A percentile compares a stretch with the other conserved stretches of the same genome.
Evolutionary conservation across 2,113 vertebrate genomes (phyloP).

Genomic region (Actenoides hombroni): DNA sequence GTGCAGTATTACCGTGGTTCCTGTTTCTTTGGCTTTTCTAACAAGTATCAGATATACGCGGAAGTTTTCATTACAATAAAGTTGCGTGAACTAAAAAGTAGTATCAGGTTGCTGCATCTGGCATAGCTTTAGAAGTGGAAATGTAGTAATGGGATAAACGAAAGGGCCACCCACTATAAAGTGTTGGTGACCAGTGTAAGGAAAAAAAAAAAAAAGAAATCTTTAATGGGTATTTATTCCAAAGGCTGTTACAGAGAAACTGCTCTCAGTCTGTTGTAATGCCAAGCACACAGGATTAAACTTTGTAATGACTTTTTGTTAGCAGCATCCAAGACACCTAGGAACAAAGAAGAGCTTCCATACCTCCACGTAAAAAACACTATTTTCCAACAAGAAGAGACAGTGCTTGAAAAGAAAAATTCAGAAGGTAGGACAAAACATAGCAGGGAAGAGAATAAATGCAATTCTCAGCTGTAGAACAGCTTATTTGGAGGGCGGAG

Average conservation of each 20-base stretch:
- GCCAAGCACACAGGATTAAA: slow-evolving; percentile 69
- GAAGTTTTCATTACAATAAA: slow-evolving; percentile 1
- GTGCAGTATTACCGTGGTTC: slow-evolving; percentile 2
- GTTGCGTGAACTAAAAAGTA: background rate
- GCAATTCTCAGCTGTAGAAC: background rate
- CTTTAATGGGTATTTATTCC: slow-evolving; percentile 74
- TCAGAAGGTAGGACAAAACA: slow-evolving; percentile 33
- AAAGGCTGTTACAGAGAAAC: slow-evolving; percentile 65
- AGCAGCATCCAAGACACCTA: slow-evolving; percentile 63
- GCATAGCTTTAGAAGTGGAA: slow-evolving; percentile 66
- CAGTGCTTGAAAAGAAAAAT: slow-evolving; percentile 37
- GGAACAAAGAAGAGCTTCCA: slow-evolving; percentile 58
- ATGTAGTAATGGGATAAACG: slow-evolving; percentile 50
- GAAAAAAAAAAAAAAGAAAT: background rate
- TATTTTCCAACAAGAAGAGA: slow-evolving; percentile 61
- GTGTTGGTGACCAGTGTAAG: slow-evolving; percentile 68
- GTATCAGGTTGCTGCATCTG: slow-evolving; percentile 63
- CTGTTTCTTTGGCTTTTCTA: slow-evolving; percentile 41
- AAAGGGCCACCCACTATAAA: slow-evolving; percentile 75
- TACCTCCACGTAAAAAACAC: slow-evolving; percentile 68
- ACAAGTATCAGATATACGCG: background rate
- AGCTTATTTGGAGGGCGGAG: background rate
- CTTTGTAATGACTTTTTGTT: slow-evolving; percentile 55
- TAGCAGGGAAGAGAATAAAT: slow-evolving; percentile 21
- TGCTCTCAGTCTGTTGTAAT: slow-evolving; percentile 72